A percentile compares a stretch with the other conserved stretches of the same genome.
Evolutionary conservation across 2,797 vertebrate species (phyloP).

Genomic region (Melanotaenia pygmaea): DNA sequence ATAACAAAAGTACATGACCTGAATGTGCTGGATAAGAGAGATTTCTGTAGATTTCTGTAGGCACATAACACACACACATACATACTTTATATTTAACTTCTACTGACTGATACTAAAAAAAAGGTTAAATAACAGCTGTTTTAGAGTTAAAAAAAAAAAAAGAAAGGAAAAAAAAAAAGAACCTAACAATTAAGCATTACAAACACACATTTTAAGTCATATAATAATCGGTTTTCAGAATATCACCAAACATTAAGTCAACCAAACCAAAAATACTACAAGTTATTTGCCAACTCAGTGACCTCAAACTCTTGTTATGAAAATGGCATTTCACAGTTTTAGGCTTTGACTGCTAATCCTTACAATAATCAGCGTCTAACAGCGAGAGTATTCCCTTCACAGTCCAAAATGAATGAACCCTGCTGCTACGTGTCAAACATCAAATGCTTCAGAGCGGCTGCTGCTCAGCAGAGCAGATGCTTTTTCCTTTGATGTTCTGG

Average conservation of each 20-base stretch:
- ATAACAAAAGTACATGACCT: not conserved
- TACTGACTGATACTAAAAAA: too few relatives aligned
- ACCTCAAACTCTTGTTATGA: constrained; percentile 9
- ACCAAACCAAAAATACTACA: not conserved
- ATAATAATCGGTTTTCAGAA: too few relatives aligned
- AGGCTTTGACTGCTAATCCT: constrained; percentile 37
- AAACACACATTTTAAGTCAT: too few relatives aligned
- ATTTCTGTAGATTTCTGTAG: not conserved
- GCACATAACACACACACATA: not conserved
- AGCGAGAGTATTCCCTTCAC: constrained; percentile 24
- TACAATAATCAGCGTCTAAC: constrained; percentile 43
- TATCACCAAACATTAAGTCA: too few relatives aligned
- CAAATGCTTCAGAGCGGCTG: constrained; percentile 48
- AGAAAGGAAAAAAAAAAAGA: too few relatives aligned
- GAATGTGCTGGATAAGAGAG: not conserved
- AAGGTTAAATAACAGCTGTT: too few relatives aligned
- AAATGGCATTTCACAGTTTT: constrained; percentile 25
- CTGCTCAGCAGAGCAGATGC: constrained; percentile 19
- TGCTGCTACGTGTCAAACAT: constrained; percentile 56
- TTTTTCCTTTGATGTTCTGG: constrained; percentile 47
- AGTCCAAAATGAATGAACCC: constrained; percentile 37
- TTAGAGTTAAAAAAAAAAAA: too few relatives aligned
- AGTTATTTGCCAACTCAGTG: not conserved
- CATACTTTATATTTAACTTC: too few relatives aligned
- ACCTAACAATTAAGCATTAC: too few relatives aligned